These are phyloP conservation scores for Alca torda DNA, from an alignment of 2,797 vertebrate species.

Conservation along the genomic window DNA sequence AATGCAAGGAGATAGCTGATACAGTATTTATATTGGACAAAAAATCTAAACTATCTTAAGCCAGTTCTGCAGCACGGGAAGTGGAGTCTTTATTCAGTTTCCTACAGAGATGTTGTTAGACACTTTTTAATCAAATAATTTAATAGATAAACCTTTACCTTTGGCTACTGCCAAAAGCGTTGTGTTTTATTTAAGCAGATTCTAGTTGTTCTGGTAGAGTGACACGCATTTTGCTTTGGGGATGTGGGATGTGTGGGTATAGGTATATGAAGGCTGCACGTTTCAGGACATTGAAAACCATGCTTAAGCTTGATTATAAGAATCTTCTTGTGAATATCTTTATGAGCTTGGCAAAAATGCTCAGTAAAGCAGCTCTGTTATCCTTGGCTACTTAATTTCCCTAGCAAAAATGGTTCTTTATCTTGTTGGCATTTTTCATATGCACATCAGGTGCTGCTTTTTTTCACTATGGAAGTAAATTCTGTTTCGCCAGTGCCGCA, in stretches of 20 bases:
- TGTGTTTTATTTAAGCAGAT: conserved; percentile 27
- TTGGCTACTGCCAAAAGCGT: conserved; percentile 58
- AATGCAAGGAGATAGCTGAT: conserved; percentile 78
- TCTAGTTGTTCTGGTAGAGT: conserved; percentile 6
- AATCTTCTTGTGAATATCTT: background rate
- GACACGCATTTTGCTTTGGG: background rate
- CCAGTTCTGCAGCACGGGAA: conserved; percentile 76
- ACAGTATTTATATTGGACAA: conserved; percentile 84
- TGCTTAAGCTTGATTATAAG: background rate
- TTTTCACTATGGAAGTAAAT: background rate
- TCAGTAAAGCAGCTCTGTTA: background rate
- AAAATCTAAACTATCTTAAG: conserved; percentile 47
- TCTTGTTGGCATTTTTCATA: background rate
- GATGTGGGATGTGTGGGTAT: background rate
- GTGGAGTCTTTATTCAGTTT: conserved; percentile 74
- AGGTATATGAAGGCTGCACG: background rate
- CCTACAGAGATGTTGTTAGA: conserved; percentile 69
- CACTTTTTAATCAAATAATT: conserved; percentile 60
- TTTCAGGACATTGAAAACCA: background rate
- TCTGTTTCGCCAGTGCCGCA: background rate
- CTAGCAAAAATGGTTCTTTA: background rate
- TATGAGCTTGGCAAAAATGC: background rate
- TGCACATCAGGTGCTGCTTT: background rate
- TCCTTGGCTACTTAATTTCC: background rate
- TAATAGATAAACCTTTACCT: conserved; percentile 40